Evolutionary conservation across 1,140 invertebrate species (phyloP), one percentile per base, ranked within the genome.

Genomic region (Neuroterus valhalla): DNA sequence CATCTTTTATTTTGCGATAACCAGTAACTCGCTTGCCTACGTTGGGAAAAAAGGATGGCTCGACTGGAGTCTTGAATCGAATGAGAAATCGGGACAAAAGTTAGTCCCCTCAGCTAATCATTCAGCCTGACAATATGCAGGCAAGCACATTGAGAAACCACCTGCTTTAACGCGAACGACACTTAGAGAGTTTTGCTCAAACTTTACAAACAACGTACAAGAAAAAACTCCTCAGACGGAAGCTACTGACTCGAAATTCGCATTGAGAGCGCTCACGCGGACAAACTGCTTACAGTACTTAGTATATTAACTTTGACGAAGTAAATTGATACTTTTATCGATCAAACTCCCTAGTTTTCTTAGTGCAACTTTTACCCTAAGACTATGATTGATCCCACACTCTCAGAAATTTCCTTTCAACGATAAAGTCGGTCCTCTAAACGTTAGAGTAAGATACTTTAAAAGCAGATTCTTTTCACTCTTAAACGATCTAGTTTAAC

Each of bases 81-180:
- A 38, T 62, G 23, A 31, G 3, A 31, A 62, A 62, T 5, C 31
- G 14, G 5, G 55, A 62, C 55, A 26, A 3, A 11, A 31, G 31
- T 62, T 12, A 31, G 23, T 62, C 14, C 55, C 10, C 48, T 14
- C 23, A 62, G 55, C 55, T 62, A 62, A 62, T 31, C 26, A 31
- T 62, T 62, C 55, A 62, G 55, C 23, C 55, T 62, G 31, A 62
- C 55, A 62, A 62, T 62, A 62, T 62, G 55, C 55, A 62, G 31
- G 55, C 55, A 62, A 62, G 55, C 55, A 50, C 48, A 50, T 50
- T 17, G 48, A 50, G 21, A 50, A 50, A 50, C 17, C 21, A 19
- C 2, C 19, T 62, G 23, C 23, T 15, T 62, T 62, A 14, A 62
- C 55, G 31, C 15, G 21, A 62, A 62, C 26, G 55, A 62, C 55